phyloP scores from a whole-genome alignment of 2,888 invertebrate species.

The Drosophila affinis region DNA sequence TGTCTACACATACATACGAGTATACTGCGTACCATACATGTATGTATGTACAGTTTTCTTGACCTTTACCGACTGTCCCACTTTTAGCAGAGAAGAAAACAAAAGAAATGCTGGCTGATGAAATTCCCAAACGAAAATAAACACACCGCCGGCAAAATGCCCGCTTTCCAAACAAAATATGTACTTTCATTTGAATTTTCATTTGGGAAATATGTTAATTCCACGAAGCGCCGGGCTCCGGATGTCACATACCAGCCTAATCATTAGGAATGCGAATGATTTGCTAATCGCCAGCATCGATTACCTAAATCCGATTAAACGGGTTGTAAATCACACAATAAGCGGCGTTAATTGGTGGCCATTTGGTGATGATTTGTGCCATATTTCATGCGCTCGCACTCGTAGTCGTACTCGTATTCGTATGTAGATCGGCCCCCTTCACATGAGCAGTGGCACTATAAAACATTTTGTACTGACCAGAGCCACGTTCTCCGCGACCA shows the following conservation, averaged over 20 bases:
- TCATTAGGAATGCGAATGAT: conserved; percentile 53
- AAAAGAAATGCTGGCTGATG: conserved; percentile 51
- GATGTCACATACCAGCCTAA: conserved; percentile 1
- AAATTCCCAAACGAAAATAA: conserved; percentile 43
- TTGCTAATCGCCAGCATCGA: conserved; percentile 21
- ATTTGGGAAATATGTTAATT: conserved; percentile 22
- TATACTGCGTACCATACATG: too few relatives aligned
- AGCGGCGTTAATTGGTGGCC: conserved; percentile 14
- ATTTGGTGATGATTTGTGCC: conserved; percentile 5
- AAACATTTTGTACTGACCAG: conserved; percentile 26
- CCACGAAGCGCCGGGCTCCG: conserved; percentile 13
- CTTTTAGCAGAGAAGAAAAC: conserved; percentile 18
- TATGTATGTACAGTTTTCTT: conserved; percentile 26
- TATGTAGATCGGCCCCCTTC: conserved; percentile 13
- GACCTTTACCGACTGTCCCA: conserved; percentile 43
- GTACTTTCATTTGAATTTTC: conserved; percentile 32
- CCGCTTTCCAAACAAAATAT: conserved; percentile 18
- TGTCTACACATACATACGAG: background rate
- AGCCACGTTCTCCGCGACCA: background rate
- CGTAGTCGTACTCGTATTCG: conserved; percentile 6
- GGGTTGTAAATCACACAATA: conserved; percentile 21
- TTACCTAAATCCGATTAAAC: conserved; percentile 24
- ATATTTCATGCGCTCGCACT: conserved; percentile 18
- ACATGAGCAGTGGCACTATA: conserved; percentile 10
- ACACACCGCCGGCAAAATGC: conserved; percentile 31